Evolutionary conservation across 2,888 invertebrate species (phyloP).

Genomic region (Laothoe populi): DNA sequence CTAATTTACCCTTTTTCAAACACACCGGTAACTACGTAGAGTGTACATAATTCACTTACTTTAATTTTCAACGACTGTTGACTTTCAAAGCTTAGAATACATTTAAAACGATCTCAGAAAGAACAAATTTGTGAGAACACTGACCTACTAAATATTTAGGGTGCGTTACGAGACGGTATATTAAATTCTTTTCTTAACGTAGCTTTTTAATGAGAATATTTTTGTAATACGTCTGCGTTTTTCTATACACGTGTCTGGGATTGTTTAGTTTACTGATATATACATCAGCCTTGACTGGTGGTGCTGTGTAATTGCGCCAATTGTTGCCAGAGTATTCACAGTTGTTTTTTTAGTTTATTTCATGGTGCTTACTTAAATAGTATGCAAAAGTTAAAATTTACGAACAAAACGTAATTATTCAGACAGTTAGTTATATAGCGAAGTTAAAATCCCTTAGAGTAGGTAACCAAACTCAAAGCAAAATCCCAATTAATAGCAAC

Average conservation of each 20-base stretch:
- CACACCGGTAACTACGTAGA: neutral
- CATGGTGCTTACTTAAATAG: no score
- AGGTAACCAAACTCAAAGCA: no score
- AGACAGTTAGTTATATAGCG: no score
- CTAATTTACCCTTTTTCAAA: neutral
- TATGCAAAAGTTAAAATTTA: no score
- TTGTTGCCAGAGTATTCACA: no score
- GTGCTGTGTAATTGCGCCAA: no score
- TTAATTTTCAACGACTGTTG: slow-evolving; percentile 3
- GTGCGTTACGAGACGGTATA: slow-evolving; percentile 45
- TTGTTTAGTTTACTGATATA: neutral
- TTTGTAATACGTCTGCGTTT: slow-evolving; percentile 33
- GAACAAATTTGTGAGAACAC: slow-evolving; percentile 44
- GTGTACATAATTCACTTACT: slow-evolving; percentile 17
- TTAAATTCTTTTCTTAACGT: slow-evolving; percentile 50
- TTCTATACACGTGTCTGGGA: neutral
- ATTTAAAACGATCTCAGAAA: slow-evolving; percentile 38
- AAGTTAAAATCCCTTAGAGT: no score
- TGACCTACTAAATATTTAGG: slow-evolving; percentile 50
- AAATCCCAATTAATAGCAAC: neutral
- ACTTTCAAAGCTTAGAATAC: slow-evolving; percentile 4
- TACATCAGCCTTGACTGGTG: no score
- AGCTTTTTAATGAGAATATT: slow-evolving; percentile 41
- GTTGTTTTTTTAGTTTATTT: no score
- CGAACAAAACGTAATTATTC: no score